Conservation (phyloP, 92 coral and sea anemone genomes). For the Phenganax marumi region DNA sequence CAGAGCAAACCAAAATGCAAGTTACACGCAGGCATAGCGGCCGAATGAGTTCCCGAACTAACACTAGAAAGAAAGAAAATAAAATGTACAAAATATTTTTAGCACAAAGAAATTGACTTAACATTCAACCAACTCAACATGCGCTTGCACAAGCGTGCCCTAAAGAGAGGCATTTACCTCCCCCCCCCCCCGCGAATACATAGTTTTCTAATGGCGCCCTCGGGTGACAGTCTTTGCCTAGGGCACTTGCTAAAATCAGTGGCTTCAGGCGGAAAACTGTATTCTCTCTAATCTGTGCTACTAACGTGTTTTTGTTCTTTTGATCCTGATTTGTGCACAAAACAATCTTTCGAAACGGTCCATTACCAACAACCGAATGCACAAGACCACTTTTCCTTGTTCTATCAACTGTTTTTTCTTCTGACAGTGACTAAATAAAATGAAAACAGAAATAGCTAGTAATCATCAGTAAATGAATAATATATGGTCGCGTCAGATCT, state of each 20-base stretch:
- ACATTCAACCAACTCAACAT: neutral
- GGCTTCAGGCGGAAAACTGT: no score
- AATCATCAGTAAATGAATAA: no score
- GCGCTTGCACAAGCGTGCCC: no score
- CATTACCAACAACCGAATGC: constrained; percentile 84
- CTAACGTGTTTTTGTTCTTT: constrained; percentile 55
- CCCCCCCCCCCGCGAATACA: no score
- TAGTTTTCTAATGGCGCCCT: no score
- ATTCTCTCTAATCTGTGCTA: no score
- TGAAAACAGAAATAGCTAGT: neutral
- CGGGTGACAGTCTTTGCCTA: no score
- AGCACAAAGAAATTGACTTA: neutral
- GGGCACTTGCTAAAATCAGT: no score
- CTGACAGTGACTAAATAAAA: constrained; percentile 1
- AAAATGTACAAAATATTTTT: neutral
- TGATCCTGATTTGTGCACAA: constrained; percentile 62
- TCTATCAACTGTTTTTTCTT: constrained; percentile 12
- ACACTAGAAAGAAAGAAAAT: constrained; percentile 22
- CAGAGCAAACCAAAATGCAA: constrained; percentile 89
- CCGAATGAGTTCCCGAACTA: constrained; percentile 74
- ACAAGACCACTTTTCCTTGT: constrained; percentile 81
- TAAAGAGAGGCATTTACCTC: neutral
- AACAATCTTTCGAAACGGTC: constrained; percentile 86
- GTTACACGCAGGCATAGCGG: constrained; percentile 99
- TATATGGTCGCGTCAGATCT: no score